Conservation (phyloP, 2,113 vertebrate genomes). For the Burhinus bistriatus region DNA sequence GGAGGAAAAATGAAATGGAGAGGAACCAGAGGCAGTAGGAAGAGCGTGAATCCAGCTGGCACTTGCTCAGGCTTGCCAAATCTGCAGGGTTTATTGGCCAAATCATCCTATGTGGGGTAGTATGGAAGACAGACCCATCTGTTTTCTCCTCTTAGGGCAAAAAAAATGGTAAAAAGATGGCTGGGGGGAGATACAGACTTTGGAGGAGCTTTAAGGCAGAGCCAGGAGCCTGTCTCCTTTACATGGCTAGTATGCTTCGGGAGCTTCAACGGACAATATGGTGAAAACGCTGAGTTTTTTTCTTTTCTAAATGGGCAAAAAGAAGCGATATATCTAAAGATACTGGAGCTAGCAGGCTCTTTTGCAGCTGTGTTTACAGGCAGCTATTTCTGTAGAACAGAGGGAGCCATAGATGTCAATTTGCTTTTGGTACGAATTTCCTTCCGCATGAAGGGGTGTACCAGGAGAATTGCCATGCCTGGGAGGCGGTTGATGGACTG, state of each 20-base stretch:
- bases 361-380: slow-evolving; percentile 15
- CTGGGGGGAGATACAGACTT: neutral
- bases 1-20: neutral
- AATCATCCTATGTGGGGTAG: rapidly evolving
- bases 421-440: neutral
- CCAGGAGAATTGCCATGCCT: neutral
- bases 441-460: neutral
- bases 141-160: neutral
- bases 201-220: neutral
- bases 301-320: neutral
- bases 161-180: neutral
- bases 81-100: neutral
- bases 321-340: neutral
- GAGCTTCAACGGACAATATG: neutral
- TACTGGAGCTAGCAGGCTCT: neutral
- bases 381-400: slow-evolving; percentile 24
- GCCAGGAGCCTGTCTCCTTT: neutral
- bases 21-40: neutral
- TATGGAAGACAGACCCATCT: neutral
- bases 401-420: neutral
- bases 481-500: neutral
- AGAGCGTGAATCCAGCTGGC: neutral
- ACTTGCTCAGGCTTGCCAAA: neutral
- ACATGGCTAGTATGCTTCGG: neutral
- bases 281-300: neutral